Conservation (phyloP, 2,797 vertebrate genomes). For the Hoplostethus atlanticus region DNA sequence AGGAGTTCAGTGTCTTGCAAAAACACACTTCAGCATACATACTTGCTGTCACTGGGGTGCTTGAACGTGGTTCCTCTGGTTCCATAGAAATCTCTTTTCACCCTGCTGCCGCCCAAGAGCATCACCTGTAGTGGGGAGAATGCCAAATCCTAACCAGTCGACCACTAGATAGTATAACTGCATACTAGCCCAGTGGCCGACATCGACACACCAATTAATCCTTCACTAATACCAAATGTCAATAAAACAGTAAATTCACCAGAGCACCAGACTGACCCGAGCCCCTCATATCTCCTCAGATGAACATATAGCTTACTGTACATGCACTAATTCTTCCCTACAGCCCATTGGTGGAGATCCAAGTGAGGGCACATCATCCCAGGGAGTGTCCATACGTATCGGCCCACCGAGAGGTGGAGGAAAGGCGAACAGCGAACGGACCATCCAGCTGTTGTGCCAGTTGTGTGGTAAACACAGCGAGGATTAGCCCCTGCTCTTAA, state of each 20-base stretch:
- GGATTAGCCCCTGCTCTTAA: conserved; percentile 77
- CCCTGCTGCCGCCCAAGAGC: conserved; percentile 34
- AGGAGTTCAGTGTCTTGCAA: not conserved
- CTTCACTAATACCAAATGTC: conserved; percentile 50
- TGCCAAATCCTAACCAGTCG: conserved; percentile 38
- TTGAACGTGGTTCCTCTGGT: not conserved
- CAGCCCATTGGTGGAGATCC: conserved; percentile 57
- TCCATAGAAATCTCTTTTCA: conserved; percentile 2
- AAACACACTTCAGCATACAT: not conserved
- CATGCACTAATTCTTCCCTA: conserved; percentile 46
- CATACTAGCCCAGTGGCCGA: conserved; percentile 48
- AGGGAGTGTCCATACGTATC: conserved; percentile 55
- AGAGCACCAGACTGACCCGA: conserved; percentile 49
- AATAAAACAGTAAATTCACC: conserved; percentile 49
- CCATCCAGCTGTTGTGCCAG: conserved; percentile 78
- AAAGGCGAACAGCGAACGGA: conserved; percentile 50
- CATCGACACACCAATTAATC: conserved; percentile 53
- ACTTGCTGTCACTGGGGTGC: not conserved
- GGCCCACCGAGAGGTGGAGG: conserved; percentile 32
- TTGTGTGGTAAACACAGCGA: conserved; percentile 71
- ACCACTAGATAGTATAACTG: conserved; percentile 23
- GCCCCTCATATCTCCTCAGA: conserved; percentile 49
- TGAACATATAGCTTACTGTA: conserved; percentile 56
- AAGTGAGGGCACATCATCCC: conserved; percentile 66
- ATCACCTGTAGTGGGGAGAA: conserved; percentile 9